Percentiles rank a stretch among this genome's conserved stretches.
phyloP scores from a whole-genome alignment of 2,113 vertebrate species.

The Anhinga anhinga region DNA sequence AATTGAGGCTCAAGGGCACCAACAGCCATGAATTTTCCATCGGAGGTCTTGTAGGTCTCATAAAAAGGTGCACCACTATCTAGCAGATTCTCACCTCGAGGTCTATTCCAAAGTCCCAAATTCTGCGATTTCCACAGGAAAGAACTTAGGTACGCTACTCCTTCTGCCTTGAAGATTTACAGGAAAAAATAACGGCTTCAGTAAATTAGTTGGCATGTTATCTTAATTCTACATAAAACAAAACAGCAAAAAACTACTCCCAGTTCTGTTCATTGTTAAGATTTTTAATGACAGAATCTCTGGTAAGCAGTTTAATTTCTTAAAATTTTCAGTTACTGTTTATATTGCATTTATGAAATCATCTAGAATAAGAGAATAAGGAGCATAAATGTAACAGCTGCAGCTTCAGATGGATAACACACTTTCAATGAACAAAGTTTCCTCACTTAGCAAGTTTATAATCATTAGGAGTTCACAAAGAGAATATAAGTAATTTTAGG shows the following conservation, averaged over 20 bases:
- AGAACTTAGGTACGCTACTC: conserved; percentile 88
- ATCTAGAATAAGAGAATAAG: background rate
- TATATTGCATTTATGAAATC: background rate
- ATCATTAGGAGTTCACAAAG: background rate
- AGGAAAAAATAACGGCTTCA: background rate
- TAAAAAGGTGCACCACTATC: conserved; percentile 92
- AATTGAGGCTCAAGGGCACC: conserved; percentile 92
- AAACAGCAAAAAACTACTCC: background rate
- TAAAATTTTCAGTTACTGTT: background rate
- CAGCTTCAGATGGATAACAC: background rate
- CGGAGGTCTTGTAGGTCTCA: conserved; percentile 85
- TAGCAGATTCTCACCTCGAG: conserved; percentile 87
- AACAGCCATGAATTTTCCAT: conserved; percentile 88
- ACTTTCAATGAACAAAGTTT: rapidly evolving
- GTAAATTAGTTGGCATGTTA: background rate
- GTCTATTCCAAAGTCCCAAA: conserved; percentile 77
- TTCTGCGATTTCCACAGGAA: conserved; percentile 88
- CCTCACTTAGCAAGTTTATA: background rate
- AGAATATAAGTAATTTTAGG: background rate
- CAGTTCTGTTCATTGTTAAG: background rate
- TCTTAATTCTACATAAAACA: background rate
- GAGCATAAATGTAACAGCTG: background rate
- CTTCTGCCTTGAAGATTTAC: conserved; percentile 85
- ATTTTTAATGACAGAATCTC: background rate
- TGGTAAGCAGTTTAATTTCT: background rate